Conservation (phyloP, 2,888 invertebrate species). For the Tholera decimalis region DNA sequence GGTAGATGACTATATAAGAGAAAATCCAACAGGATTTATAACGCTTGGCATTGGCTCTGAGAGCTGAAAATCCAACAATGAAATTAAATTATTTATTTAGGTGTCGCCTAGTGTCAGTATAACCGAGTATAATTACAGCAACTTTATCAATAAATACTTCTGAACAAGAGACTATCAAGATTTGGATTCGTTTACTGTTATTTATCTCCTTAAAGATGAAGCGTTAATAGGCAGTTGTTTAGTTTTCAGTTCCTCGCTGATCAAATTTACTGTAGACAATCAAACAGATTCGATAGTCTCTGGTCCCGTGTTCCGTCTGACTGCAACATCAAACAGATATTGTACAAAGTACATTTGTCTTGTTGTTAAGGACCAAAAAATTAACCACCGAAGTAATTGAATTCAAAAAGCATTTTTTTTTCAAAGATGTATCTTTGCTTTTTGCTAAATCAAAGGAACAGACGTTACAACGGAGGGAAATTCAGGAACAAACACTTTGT, state of each 20-base stretch:
- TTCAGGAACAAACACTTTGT: background rate
- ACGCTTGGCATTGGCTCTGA: no score
- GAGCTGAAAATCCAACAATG: background rate
- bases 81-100: background rate
- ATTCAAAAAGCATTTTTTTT: no score
- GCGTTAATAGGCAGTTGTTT: constrained; percentile 39
- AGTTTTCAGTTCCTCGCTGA: constrained; percentile 24
- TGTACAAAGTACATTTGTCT: constrained; percentile 12
- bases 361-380: constrained; percentile 13
- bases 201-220: constrained; percentile 41
- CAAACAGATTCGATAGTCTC: constrained; percentile 25
- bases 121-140: background rate
- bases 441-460: background rate
- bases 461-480: background rate
- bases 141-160: background rate
- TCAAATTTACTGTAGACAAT: constrained; percentile 12
- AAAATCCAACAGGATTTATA: background rate
- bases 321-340: constrained; percentile 44
- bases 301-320: constrained; percentile 9
- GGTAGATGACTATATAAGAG: background rate
- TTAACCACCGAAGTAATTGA: background rate
- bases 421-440: background rate
- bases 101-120: background rate
- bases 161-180: constrained; percentile 23
- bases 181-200: constrained; percentile 37